A percentile compares a stretch with the other conserved stretches of the same genome.
phyloP scores from a whole-genome alignment of 1,140 invertebrate species.

The Chymomyza costata region DNA sequence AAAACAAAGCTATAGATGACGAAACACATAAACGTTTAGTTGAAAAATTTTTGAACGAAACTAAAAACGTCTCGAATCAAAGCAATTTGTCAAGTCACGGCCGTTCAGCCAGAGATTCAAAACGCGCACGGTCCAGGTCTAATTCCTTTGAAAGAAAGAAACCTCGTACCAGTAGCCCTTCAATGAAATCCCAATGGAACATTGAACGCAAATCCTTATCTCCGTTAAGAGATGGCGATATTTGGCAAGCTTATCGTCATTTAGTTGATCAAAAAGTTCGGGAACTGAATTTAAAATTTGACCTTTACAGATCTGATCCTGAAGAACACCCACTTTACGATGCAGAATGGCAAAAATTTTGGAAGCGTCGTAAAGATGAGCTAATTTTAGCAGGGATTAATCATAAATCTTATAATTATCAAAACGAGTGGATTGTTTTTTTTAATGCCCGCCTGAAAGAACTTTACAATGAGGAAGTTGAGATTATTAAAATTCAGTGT shows the following conservation, averaged over 20 bases:
- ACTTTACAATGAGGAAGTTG: constrained; percentile 79
- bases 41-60: constrained; percentile 53
- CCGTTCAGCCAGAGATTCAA: constrained; percentile 8
- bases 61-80: too few species aligned
- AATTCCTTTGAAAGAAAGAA: constrained; percentile 21
- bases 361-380: constrained; percentile 76
- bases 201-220: constrained; percentile 52
- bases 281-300: constrained; percentile 46
- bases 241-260: constrained; percentile 65
- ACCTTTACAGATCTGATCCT: constrained; percentile 78
- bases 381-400: constrained; percentile 78
- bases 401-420: constrained; percentile 86
- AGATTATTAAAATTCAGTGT: constrained; percentile 71
- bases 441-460: constrained; percentile 87
- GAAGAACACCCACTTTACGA: constrained; percentile 89
- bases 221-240: constrained; percentile 48
- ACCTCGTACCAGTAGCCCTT: constrained; percentile 1
- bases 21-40: constrained; percentile 61
- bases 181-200: constrained; percentile 28
- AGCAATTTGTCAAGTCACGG: constrained; percentile 7
- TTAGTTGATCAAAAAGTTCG: constrained; percentile 56
- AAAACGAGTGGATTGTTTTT: constrained; percentile 88
- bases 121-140: constrained; percentile 40
- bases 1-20: constrained; percentile 41
- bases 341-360: constrained; percentile 90